Base-by-base conservation (phyloP, 2,113 vertebrate genomes). In the Rhinogobius similis region DNA sequence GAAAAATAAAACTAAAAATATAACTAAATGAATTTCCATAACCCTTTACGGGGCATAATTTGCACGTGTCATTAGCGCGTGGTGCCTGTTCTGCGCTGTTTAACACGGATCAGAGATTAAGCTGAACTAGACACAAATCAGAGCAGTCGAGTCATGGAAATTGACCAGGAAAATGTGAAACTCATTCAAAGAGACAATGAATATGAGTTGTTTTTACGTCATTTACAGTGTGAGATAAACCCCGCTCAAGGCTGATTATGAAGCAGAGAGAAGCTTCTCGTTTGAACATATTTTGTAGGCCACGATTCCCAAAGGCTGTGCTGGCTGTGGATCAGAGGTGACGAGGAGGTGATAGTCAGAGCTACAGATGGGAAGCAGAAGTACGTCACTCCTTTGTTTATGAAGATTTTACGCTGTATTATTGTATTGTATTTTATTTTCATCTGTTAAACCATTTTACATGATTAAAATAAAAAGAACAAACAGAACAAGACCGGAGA, bases 131-230 rank as follows among this genome's bases (percentile, higher is more conserved):
- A 70, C 77, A 77, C 72, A 79, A 74, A 68, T 61, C 56, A 75
- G 55, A n/a, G n/a, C n/a, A 44, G 11, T 71, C 78, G 82, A 61
- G 74, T 29, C 46, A 7, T 56, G 59, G 71, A 81, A 87, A 87
- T 88, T 79, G 78, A 88, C 86, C 73, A 11, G 0, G 46, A 63
- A 86, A 78, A n/a, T n/a, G n/a, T n/a, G n/a, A n/a, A n/a, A n/a
- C n/a, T n/a, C n/a, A n/a, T 82, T 83, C 82, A 87, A 84, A 76
- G 38, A 68, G 53, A 83, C 67, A 82, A 78, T 63, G 43, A 76
- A 63, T 41, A 21, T 52, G 63, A 16, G 59, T 36, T 39, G 58
- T 67, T 78, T 71, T 75, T 21, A 56, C 81, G 75, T 84, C 27
- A 67, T 69, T 68, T n/a, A 26, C 10, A 43, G 52, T 68, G 48